These are phyloP conservation scores for Tetrax tetrax DNA, from an alignment of 2,113 vertebrate species.

Conservation along the genomic window DNA sequence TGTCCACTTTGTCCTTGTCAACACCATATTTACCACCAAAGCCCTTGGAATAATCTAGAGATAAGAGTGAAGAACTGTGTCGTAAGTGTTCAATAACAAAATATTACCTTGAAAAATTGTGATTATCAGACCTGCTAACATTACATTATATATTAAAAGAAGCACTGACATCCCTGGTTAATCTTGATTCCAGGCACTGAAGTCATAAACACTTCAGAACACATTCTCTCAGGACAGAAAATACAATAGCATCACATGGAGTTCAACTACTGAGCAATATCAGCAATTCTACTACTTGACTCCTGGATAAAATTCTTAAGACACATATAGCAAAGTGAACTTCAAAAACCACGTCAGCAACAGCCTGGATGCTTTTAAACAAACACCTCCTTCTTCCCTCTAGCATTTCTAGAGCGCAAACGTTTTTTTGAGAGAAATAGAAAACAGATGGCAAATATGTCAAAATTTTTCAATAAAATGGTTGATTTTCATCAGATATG, in stretches of 20 bases:
- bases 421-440: background rate
- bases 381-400: background rate
- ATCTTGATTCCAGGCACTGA: background rate
- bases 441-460: background rate
- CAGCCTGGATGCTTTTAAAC: conserved; percentile 10
- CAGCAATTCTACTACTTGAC: background rate
- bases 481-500: background rate
- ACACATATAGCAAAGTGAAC: background rate
- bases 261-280: background rate
- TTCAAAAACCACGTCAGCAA: background rate
- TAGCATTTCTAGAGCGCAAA: background rate
- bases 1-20: conserved; percentile 86
- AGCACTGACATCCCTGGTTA: background rate
- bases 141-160: background rate
- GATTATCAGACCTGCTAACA: background rate
- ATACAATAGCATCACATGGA: background rate
- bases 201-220: background rate
- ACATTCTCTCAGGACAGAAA: background rate
- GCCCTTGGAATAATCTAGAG: conserved; percentile 80
- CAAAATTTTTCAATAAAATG: background rate
- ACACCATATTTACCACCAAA: conserved; percentile 86
- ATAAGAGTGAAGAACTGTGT: conserved; percentile 14
- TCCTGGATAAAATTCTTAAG: background rate
- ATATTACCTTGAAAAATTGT: background rate
- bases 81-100: background rate